A percentile compares a stretch with the other conserved stretches of the same genome.
Evolutionary conservation across 2,888 invertebrate species (phyloP).

Genomic region (Mythimna loreyi): DNA sequence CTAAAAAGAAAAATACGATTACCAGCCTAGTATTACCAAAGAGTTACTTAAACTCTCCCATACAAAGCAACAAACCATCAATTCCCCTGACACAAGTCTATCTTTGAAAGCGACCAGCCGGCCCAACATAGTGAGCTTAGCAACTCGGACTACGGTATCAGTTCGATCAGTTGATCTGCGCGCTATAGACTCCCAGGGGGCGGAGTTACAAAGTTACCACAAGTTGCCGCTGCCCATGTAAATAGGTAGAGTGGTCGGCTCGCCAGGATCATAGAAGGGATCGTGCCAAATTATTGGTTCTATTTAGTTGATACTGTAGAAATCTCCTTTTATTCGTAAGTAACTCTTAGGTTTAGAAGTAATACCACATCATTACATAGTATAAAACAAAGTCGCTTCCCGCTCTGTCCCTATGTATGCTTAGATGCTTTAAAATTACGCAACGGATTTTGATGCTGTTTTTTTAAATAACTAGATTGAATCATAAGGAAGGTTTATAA

Average conservation of each 20-base stretch:
- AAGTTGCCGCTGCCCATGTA: constrained; percentile 19
- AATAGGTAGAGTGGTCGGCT: constrained; percentile 9
- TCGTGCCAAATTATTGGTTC: not conserved
- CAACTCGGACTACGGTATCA: constrained; percentile 32
- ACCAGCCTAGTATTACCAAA: too few species aligned
- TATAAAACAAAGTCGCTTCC: too few species aligned
- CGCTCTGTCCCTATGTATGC: too few species aligned
- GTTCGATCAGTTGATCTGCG: constrained; percentile 38
- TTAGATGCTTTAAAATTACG: too few species aligned
- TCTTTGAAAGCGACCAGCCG: not conserved
- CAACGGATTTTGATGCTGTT: too few species aligned
- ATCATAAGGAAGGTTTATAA: too few species aligned
- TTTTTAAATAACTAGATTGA: too few species aligned
- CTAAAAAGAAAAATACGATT: too few species aligned
- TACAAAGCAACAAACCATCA: not conserved
- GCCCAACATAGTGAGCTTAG: constrained; percentile 6
- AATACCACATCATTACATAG: too few species aligned
- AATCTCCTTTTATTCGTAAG: too few species aligned
- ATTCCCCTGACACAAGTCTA: constrained; percentile 5
- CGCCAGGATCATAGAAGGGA: constrained; percentile 2
- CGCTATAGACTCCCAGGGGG: constrained; percentile 10
- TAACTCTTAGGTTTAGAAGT: too few species aligned
- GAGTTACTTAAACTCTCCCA: not conserved
- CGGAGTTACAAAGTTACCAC: constrained; percentile 22
- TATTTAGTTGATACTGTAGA: not conserved